Evolutionary conservation across 2,113 vertebrate species (phyloP).

Genomic region (Pseudopodoces humilis): DNA sequence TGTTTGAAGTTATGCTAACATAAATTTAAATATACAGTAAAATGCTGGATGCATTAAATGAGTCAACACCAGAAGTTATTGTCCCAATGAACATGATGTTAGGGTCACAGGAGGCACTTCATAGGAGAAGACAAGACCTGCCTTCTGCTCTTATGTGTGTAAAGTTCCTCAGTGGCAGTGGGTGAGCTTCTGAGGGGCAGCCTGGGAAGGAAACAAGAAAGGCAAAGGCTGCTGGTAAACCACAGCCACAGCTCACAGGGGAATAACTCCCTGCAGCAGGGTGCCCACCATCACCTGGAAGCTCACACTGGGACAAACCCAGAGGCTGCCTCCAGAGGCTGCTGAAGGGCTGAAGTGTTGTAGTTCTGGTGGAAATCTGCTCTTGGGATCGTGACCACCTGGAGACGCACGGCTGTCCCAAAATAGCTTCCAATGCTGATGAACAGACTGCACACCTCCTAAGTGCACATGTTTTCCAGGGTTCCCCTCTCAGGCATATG

Average conservation of each 20-base stretch:
- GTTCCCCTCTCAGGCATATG: background rate
- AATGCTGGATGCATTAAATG: background rate
- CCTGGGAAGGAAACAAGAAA: background rate
- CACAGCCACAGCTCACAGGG: background rate
- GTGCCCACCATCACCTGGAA: background rate
- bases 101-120: background rate
- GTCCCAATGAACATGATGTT: background rate
- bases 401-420: background rate
- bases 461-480: background rate
- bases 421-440: background rate
- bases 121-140: background rate
- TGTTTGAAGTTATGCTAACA: background rate
- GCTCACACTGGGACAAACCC: accelerated
- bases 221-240: background rate
- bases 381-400: background rate
- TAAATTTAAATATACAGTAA: background rate
- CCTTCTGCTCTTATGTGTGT: background rate
- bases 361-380: background rate
- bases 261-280: background rate
- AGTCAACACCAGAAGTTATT: background rate
- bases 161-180: background rate
- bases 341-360: background rate
- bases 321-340: background rate
- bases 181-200: background rate
- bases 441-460: background rate